These are phyloP conservation scores for Lycodopsis pacificus DNA, from an alignment of 2,797 vertebrate genomes.

Conservation along the genomic window DNA sequence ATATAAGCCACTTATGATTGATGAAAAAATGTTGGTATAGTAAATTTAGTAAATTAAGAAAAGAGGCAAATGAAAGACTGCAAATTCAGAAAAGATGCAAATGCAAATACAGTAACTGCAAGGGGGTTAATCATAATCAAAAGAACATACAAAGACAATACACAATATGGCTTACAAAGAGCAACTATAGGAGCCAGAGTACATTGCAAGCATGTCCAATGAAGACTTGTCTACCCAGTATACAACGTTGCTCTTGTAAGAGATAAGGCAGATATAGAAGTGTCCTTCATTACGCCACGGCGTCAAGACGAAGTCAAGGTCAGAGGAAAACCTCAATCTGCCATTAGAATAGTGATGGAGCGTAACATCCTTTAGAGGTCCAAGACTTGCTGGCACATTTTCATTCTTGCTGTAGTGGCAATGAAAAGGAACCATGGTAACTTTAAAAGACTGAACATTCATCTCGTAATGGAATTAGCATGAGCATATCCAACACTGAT, in stretches of 20 bases:
- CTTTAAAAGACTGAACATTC: constrained; percentile 61
- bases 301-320: constrained; percentile 66
- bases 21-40: background rate
- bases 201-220: background rate
- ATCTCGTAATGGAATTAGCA: constrained; percentile 59
- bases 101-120: background rate
- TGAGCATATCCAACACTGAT: constrained; percentile 39
- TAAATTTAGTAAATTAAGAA: background rate
- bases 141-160: constrained; percentile 13
- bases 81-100: background rate
- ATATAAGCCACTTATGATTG: background rate
- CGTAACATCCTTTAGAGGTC: constrained; percentile 63
- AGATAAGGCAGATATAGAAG: constrained; percentile 6
- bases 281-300: constrained; percentile 26
- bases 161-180: background rate
- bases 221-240: background rate
- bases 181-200: background rate
- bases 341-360: constrained; percentile 72
- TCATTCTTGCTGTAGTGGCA: constrained; percentile 56
- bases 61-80: background rate
- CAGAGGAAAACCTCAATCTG: constrained; percentile 55
- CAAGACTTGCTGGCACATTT: constrained; percentile 57
- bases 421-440: constrained; percentile 66
- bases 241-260: background rate
- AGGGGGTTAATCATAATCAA: background rate